Evolutionary conservation across 23 tunicate species (phyloP).

Genomic region (Botrylloides violaceus): DNA sequence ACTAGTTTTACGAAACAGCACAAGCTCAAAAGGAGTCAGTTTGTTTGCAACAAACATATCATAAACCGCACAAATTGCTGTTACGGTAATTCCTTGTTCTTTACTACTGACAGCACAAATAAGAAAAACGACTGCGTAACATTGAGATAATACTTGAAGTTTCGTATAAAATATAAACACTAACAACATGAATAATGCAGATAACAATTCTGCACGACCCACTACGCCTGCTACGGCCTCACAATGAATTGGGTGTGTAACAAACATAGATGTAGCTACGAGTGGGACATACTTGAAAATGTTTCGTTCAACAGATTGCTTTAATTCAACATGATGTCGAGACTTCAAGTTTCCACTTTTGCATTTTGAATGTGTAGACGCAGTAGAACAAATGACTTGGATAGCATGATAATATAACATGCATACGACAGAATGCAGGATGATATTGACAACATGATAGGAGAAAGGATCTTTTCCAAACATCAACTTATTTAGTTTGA

Average conservation of each 20-base stretch:
- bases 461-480: constrained; percentile 59
- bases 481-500: constrained; percentile 46
- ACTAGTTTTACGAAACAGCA: constrained; percentile 13
- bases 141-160: constrained; percentile 22
- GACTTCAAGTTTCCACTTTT: not conserved
- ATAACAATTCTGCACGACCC: constrained; percentile 84
- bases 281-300: not conserved
- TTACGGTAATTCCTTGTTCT: constrained; percentile 81
- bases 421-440: constrained; percentile 42
- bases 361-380: not conserved
- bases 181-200: constrained; percentile 63
- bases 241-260: constrained; percentile 74
- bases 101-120: constrained; percentile 51
- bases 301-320: not conserved
- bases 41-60: constrained; percentile 52
- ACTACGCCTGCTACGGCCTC: constrained; percentile 86
- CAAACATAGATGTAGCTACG: constrained; percentile 55
- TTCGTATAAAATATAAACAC: constrained; percentile 39
- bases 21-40: not conserved
- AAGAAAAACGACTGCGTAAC: constrained; percentile 31
- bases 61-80: constrained; percentile 43
- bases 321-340: not conserved
- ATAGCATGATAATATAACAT: constrained; percentile 15
- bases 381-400: not conserved
- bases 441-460: constrained; percentile 54